Evolutionary conservation across 2,888 invertebrate genomes (phyloP), one percentile per base, ranked within the genome.

Genomic region (Chrysodeixis includens): DNA sequence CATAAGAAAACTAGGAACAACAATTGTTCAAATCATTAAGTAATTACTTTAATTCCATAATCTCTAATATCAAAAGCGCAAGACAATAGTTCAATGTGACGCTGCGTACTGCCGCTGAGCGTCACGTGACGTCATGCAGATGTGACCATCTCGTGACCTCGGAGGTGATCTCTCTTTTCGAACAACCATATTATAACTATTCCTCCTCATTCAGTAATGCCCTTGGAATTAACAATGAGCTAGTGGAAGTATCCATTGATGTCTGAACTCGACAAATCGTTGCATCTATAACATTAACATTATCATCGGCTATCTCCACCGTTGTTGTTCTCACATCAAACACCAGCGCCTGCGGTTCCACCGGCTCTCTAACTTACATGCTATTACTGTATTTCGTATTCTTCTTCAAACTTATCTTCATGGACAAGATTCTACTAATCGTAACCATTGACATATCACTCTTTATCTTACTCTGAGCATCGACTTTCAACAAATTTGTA

Each of bases 381-480:
- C 79, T 79, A 79, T 79, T 79, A 79, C 79, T 79, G 79, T 79
- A 79, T 79, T 65, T 76, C 60, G 79, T 71, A 71, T 64, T 73
- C 56, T 64, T 63, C 67, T 57, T 58, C 75, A 65, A 57, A 46
- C 56, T 35, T 54, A 46, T 65, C 56, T 69, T 64, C 75, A 72
- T 77, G 78, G 74, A 72, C 72, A 69, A 56, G 32, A 63, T 46
- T 71, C 35, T 60, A 55, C 66, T 69, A 59, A 52, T 56, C 63
- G 65, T 75, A 71, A 77, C 53, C 75, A 74, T 75, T 62, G 72
- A 73, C 77, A 72, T 77, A 78, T 81, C 79, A 73, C 77, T 73
- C 66, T 71, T 74, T 74, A 80, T 80, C 71, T 75, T 80, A 71
- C 71, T 77, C 72, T 83, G 79, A 83, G 83, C 79, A 76, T 81